These are phyloP conservation scores for Agrochola lota DNA, from an alignment of 2,888 invertebrate species.

Conservation along the genomic window DNA sequence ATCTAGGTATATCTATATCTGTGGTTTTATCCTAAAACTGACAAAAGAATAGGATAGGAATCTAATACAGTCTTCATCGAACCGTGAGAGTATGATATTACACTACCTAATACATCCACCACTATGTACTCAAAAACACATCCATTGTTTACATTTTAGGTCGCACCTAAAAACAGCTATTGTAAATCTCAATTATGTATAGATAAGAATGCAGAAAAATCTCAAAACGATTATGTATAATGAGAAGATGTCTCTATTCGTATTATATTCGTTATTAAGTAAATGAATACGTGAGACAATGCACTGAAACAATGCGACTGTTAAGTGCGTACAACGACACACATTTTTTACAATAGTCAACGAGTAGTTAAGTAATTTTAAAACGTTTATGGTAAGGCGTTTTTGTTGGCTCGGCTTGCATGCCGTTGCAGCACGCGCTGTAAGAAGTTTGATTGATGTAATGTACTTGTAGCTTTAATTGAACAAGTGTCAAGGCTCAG, in stretches of 20 bases:
- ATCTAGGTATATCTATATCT: too few relatives aligned
- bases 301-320: slow-evolving; percentile 74
- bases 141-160: slow-evolving; percentile 67
- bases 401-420: slow-evolving; percentile 54
- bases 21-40: background rate
- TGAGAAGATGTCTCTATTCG: slow-evolving; percentile 66
- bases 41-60: slow-evolving; percentile 18
- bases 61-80: slow-evolving; percentile 19
- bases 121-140: slow-evolving; percentile 48
- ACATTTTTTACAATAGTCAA: slow-evolving; percentile 70
- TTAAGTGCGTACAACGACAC: slow-evolving; percentile 73
- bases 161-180: slow-evolving; percentile 65
- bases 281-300: slow-evolving; percentile 70
- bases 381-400: slow-evolving; percentile 58
- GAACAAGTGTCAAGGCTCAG: background rate
- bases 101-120: slow-evolving; percentile 13
- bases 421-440: slow-evolving; percentile 32
- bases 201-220: slow-evolving; percentile 67
- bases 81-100: slow-evolving; percentile 43
- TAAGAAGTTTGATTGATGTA: slow-evolving; percentile 33
- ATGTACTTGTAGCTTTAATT: slow-evolving; percentile 33
- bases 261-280: slow-evolving; percentile 65
- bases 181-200: slow-evolving; percentile 69
- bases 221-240: slow-evolving; percentile 65
- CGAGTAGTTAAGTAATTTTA: slow-evolving; percentile 71